Conservation (phyloP, 2,113 vertebrate species). For the Helogale parvula region DNA sequence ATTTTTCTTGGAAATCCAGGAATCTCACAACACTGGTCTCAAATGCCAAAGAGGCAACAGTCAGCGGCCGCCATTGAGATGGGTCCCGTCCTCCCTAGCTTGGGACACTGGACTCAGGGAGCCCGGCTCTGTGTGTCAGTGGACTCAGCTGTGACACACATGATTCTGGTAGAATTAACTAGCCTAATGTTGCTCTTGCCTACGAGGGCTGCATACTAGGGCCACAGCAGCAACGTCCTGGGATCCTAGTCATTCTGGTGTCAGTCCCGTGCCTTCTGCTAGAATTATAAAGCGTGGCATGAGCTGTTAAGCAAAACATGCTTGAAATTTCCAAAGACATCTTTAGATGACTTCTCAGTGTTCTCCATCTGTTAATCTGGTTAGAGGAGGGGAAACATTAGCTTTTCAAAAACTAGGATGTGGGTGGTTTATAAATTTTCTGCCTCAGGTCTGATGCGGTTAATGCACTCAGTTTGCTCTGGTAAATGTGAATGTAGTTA, state of each 20-base stretch:
- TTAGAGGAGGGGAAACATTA: conserved; percentile 50
- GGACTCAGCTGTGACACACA: fast-evolving
- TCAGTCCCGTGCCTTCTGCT: conserved; percentile 39
- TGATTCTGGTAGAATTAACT: background rate
- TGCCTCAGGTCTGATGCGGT: conserved; percentile 21
- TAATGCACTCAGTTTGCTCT: background rate
- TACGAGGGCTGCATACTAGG: background rate
- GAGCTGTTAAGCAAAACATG: conserved; percentile 65
- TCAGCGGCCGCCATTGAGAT: background rate
- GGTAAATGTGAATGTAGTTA: conserved; percentile 28
- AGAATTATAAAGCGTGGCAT: conserved; percentile 47
- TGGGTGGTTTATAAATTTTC: conserved; percentile 52
- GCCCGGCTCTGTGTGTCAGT: background rate
- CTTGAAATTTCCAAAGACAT: conserved; percentile 60
- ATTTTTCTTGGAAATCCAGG: background rate
- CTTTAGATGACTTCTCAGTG: conserved; percentile 64
- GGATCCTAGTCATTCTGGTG: background rate
- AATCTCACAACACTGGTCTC: background rate
- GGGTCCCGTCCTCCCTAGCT: background rate
- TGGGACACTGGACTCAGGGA: background rate
- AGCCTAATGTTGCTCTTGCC: background rate
- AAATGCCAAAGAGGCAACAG: background rate
- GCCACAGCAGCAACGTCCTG: background rate
- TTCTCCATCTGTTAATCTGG: conserved; percentile 70
- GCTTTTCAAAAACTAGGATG: conserved; percentile 56